Conservation (phyloP, 2,888 invertebrate genomes). For the Craniophora ligustri region DNA sequence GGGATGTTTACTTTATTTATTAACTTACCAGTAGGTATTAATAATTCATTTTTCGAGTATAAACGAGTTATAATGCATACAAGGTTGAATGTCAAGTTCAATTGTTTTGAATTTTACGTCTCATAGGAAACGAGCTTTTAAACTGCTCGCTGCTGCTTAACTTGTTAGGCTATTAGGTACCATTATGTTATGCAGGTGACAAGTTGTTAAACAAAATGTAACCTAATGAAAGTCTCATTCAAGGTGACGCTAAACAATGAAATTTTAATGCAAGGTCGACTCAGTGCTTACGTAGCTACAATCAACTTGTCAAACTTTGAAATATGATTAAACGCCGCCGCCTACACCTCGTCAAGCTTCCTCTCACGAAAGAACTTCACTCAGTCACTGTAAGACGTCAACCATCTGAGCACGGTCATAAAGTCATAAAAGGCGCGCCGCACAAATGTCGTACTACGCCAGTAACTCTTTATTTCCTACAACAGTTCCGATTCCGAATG, state of each 20-base stretch:
- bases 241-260: conserved; percentile 78
- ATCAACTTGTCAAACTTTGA: conserved; percentile 82
- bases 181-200: conserved; percentile 29
- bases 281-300: conserved; percentile 69
- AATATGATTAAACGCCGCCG: conserved; percentile 67
- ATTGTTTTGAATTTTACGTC: conserved; percentile 16
- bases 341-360: conserved; percentile 62
- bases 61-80: neutral
- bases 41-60: conserved; percentile 2
- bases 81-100: conserved; percentile 17
- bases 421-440: conserved; percentile 18
- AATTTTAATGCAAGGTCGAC: conserved; percentile 75
- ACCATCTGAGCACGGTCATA: conserved; percentile 43
- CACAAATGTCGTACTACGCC: conserved; percentile 73
- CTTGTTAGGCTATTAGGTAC: conserved; percentile 10
- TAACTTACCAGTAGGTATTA: neutral
- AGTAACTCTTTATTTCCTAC: conserved; percentile 68
- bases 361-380: conserved; percentile 52
- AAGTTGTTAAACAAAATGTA: conserved; percentile 27
- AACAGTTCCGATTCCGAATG: conserved; percentile 71
- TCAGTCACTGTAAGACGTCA: conserved; percentile 56
- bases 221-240: conserved; percentile 60
- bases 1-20: conserved; percentile 12
- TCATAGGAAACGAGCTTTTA: conserved; percentile 11
- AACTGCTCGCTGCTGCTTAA: neutral